Conservation (phyloP, 2,113 vertebrate species). For the Cricetomys ansorgei region DNA sequence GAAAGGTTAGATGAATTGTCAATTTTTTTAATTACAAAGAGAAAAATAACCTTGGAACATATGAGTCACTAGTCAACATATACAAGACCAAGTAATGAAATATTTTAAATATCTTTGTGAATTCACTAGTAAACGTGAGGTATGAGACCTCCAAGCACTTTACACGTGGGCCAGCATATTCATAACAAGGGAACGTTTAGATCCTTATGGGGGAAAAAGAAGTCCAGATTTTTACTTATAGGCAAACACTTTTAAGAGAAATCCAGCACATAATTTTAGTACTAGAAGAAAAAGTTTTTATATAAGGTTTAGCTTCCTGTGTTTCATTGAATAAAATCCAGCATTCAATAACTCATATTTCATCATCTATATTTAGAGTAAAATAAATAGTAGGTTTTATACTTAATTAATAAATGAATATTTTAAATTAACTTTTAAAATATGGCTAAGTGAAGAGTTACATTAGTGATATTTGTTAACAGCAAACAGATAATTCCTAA, state of each 20-base stretch:
- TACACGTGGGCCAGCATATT: background rate
- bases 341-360: background rate
- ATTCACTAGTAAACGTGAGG: background rate
- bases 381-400: slow-evolving; percentile 29
- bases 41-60: background rate
- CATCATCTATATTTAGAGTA: slow-evolving; percentile 34
- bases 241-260: background rate
- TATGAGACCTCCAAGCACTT: background rate
- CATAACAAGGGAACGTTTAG: background rate
- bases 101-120: background rate
- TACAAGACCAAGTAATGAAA: background rate
- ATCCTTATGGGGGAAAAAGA: background rate
- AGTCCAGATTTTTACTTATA: background rate
- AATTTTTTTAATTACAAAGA: background rate
- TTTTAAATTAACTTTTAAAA: slow-evolving; percentile 37
- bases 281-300: background rate
- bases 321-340: background rate
- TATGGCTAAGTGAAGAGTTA: background rate
- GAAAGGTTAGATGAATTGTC: too few relatives aligned
- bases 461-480: background rate
- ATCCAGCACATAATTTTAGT: background rate
- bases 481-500: slow-evolving; percentile 26
- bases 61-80: background rate
- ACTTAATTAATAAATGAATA: slow-evolving; percentile 1
- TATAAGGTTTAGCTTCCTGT: background rate